phyloP scores from a whole-genome alignment of 2,797 vertebrate genomes.

The Sus cebifrons region DNA sequence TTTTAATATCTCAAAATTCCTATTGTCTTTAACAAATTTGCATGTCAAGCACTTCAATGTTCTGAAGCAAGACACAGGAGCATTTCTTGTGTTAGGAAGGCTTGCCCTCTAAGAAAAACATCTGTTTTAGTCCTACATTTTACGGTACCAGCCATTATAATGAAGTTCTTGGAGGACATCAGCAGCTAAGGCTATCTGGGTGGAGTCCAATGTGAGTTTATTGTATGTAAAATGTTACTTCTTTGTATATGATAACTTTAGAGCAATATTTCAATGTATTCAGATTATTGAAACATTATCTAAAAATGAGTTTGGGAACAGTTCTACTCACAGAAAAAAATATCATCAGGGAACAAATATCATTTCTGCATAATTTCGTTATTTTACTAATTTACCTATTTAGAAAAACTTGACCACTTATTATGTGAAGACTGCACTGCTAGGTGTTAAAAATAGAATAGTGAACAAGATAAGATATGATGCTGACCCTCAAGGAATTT shows the following conservation, averaged over 20 bases:
- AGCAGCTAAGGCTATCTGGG: not conserved
- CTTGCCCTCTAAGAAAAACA: not conserved
- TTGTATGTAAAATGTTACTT: not conserved
- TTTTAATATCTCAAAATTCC: not conserved
- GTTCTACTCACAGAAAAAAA: not conserved
- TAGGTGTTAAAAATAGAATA: not conserved
- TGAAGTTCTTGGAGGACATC: not conserved
- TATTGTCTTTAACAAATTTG: constrained; percentile 16
- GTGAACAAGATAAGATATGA: not conserved
- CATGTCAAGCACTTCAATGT: not conserved
- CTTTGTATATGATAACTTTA: not conserved
- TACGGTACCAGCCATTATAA: not conserved
- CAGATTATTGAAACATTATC: not conserved
- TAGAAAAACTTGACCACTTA: not conserved
- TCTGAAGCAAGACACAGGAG: not conserved
- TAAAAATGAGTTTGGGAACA: constrained; percentile 26
- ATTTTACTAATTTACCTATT: constrained; percentile 31
- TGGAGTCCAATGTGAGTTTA: not conserved
- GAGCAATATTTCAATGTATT: not conserved
- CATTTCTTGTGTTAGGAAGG: not conserved
- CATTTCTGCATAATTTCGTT: not conserved
- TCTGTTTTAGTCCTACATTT: constrained; percentile 34
- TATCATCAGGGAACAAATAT: not conserved
- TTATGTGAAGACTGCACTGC: not conserved
- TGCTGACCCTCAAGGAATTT: not conserved